A percentile compares a stretch with the other conserved stretches of the same genome.
Evolutionary conservation across 2,113 vertebrate species (phyloP).

Genomic region (Melanotaenia duboulayi): DNA sequence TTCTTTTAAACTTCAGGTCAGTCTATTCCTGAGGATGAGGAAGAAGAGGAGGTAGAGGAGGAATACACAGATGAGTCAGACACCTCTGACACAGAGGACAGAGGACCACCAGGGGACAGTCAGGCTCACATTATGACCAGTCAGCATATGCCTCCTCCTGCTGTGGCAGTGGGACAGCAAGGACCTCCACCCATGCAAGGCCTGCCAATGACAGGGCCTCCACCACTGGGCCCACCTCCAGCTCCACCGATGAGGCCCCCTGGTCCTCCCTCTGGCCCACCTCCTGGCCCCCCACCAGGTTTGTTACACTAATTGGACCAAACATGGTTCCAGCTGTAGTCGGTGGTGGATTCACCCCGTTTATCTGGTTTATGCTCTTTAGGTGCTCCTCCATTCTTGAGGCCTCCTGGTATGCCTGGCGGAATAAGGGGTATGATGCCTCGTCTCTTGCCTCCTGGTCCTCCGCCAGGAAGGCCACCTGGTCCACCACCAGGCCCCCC

Average conservation of each 20-base stretch:
- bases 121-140: conserved; percentile 77
- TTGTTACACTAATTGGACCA: conserved; percentile 22
- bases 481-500: conserved; percentile 95
- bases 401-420: conserved; percentile 92
- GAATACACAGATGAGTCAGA: conserved; percentile 93
- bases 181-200: conserved; percentile 89
- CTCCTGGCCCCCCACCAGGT: conserved; percentile 97
- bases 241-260: conserved; percentile 93
- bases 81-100: conserved; percentile 85
- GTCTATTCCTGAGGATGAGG: conserved; percentile 93
- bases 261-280: conserved; percentile 94
- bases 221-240: conserved; percentile 93
- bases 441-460: conserved; percentile 93
- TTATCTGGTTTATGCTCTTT: neutral
- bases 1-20: conserved; percentile 84
- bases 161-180: conserved; percentile 74
- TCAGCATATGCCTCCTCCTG: conserved; percentile 70
- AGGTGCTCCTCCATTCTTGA: conserved; percentile 97
- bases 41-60: conserved; percentile 92
- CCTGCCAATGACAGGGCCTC: conserved; percentile 93
- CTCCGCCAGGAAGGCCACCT: conserved; percentile 94
- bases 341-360: no score
- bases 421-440: conserved; percentile 92
- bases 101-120: conserved; percentile 73
- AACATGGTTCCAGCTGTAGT: neutral